These are phyloP conservation scores for Dermatemys mawii DNA, from an alignment of 2,113 vertebrate genomes.

Conservation along the genomic window DNA sequence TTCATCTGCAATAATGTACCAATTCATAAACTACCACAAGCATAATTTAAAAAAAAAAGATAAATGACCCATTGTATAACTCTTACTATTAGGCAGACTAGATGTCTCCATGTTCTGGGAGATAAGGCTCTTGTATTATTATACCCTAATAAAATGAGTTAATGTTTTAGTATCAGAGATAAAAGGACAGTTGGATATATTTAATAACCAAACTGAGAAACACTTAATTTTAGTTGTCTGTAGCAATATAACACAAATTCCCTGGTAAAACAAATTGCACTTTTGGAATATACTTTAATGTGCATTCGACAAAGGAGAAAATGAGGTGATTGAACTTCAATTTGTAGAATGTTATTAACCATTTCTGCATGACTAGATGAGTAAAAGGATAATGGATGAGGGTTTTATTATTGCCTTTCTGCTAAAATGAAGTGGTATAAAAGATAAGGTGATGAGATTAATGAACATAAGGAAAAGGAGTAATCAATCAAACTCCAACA, in stretches of 20 bases:
- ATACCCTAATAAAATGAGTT: constrained; percentile 82
- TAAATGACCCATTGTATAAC: constrained; percentile 80
- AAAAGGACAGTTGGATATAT: constrained; percentile 84
- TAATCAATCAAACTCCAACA: constrained; percentile 94
- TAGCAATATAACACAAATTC: constrained; percentile 84
- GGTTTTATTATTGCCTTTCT: constrained; percentile 99
- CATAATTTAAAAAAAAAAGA: constrained; percentile 69
- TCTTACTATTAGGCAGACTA: constrained; percentile 78
- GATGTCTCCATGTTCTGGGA: constrained; percentile 81
- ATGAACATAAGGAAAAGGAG: constrained; percentile 95
- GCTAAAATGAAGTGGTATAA: constrained; percentile 98
- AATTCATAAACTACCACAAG: constrained; percentile 81
- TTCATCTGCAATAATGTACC: constrained; percentile 79
- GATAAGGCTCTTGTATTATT: constrained; percentile 84
- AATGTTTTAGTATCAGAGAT: constrained; percentile 85
- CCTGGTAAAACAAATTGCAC: constrained; percentile 86
- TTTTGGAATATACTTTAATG: constrained; percentile 87
- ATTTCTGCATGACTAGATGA: constrained; percentile 96
- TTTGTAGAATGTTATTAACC: constrained; percentile 99
- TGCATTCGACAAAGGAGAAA: constrained; percentile 88
- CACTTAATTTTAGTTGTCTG: constrained; percentile 84
- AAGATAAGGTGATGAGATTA: constrained; percentile 99
- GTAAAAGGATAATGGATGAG: constrained; percentile 99
- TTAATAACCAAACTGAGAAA: constrained; percentile 85
- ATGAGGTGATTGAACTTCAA: constrained; percentile 99